These are phyloP conservation scores for Fragum whitleyi DNA, from an alignment of 2,888 invertebrate genomes.

Conservation along the genomic window DNA sequence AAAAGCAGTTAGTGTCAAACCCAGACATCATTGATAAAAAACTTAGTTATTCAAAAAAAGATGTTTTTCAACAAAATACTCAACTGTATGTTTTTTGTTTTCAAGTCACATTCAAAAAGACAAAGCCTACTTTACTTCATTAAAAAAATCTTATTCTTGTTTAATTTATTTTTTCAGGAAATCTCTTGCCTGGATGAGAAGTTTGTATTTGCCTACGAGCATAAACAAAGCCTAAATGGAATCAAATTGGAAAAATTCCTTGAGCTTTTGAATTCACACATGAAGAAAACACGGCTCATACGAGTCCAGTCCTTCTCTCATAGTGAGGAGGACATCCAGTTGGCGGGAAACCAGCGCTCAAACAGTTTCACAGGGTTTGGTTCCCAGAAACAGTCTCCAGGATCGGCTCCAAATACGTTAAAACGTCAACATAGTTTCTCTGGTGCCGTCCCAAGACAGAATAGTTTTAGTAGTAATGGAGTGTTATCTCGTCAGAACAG, in stretches of 20 bases:
- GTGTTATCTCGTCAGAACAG: slow-evolving; percentile 54
- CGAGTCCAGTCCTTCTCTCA: slow-evolving; percentile 68
- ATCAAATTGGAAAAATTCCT: slow-evolving; percentile 31
- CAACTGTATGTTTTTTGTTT: too few relatives aligned
- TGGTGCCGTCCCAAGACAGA: slow-evolving; percentile 41
- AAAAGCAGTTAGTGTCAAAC: too few relatives aligned
- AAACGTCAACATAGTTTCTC: slow-evolving; percentile 60
- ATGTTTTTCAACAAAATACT: too few relatives aligned
- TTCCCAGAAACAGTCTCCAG: not conserved
- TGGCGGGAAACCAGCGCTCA: slow-evolving; percentile 49
- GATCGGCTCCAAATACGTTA: slow-evolving; percentile 17
- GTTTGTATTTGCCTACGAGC: slow-evolving; percentile 47
- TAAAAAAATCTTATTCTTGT: too few relatives aligned
- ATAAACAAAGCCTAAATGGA: slow-evolving; percentile 36
- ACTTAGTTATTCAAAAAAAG: too few relatives aligned
- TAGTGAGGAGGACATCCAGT: slow-evolving; percentile 51
- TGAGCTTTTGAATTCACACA: slow-evolving; percentile 60
- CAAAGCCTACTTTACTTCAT: too few relatives aligned
- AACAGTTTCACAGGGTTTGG: slow-evolving; percentile 65
- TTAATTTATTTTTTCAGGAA: slow-evolving; percentile 51
- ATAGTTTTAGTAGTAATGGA: slow-evolving; percentile 32
- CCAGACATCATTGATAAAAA: too few relatives aligned
- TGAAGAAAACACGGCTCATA: slow-evolving; percentile 70
- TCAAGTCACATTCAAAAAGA: too few relatives aligned
- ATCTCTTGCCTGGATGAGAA: slow-evolving; percentile 44